Evolutionary conservation across 2,888 invertebrate genomes (phyloP), one percentile per base, ranked within the genome.

Genomic region (Drosophila conformis): DNA sequence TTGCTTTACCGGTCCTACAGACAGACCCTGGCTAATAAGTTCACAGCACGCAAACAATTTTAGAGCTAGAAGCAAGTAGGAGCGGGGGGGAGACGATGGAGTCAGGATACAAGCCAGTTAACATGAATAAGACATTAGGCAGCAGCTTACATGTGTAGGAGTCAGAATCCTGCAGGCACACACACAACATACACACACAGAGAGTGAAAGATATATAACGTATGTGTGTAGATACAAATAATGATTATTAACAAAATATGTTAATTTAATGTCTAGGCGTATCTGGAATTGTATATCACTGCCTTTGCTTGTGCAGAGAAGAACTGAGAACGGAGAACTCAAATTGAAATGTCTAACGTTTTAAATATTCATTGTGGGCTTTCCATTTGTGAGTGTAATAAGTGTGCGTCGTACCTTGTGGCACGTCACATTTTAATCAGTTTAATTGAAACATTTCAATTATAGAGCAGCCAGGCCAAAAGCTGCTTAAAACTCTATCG

Each of bases 231-330:
- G 38, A 36, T 18, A 65, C 52, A 89, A 90, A 84, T 87, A 88
- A 87, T 87, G 82, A 82, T 87, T 87, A 87, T 87, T 89, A 90
- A 74, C 62, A 75, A 90, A 87, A 87, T 87, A 87, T 87, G 87
- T 87, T 90, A 90, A 87, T 87, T 90, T 89, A 76, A 87, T 87
- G 90, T 69, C 78, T 76, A 76, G 85, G 82, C 90, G 73, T 82
- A 82, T 49, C 63, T 62, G 42, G 46, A 62, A 57, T 63, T 70
- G 53, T 53, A 80, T 66, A 65, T 62, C 56, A 59, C 51, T n/a
- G 36, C 18, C 18, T n/a, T 35, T 38, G 54, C 27, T 8, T 27
- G 36, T 27, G 36, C 54, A 54, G 4, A 54, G 21, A 10, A 21
- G 21, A 52, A n/a, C 49, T 27, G 21, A 46, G 46, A 7, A 15